Base-by-base conservation (phyloP, 2,888 invertebrate species). In the Lasioglossum oenotherae region DNA sequence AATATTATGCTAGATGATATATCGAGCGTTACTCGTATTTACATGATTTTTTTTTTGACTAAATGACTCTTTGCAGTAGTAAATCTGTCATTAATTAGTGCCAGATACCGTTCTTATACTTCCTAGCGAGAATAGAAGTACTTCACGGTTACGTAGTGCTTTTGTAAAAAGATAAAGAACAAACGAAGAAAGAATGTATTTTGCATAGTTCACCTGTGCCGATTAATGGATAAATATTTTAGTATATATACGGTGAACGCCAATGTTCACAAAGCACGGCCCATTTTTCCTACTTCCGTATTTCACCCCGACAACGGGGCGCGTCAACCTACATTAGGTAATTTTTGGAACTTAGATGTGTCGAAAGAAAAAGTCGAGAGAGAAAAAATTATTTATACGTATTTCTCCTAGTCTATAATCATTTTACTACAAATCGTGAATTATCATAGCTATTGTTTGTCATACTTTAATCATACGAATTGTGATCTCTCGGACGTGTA, bases 241-340 rank as follows among this genome's bases (percentile, higher is more conserved):
- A 81, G 80, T 69, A 57, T 87, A 87, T 87, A 82, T 78, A 83
- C 53, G 76, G 73, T 87, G 87, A 79, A 87, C 80, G 31, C 74
- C 31, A 57, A 78, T 27, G 87, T 87, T 87, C 87, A 79, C 87
- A 27, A 87, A 87, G 87, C 87, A 87, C 87, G 87, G 87, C 87
- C 87, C 87, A 87, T 81, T 87, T 81, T 87, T 87, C 87, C 87
- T 87, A 87, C 44, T 83, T 87, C 87, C 81, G 83, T 87, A 87
- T 83, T 41, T 76, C 78, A 87, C 44, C 80, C 83, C 76, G 74
- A 19, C 31, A 74, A 82, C 74, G 79, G 87, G 81, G 78, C 74
- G 74, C 83, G 87, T 76, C 86, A 78, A 78, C 75, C 83, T 87
- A 83, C 53, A 79, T 78, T 87, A 87, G 87, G 87, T 78, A 80